Conservation (phyloP, 2,888 invertebrate genomes). For the Trichopoda pennipes region DNA sequence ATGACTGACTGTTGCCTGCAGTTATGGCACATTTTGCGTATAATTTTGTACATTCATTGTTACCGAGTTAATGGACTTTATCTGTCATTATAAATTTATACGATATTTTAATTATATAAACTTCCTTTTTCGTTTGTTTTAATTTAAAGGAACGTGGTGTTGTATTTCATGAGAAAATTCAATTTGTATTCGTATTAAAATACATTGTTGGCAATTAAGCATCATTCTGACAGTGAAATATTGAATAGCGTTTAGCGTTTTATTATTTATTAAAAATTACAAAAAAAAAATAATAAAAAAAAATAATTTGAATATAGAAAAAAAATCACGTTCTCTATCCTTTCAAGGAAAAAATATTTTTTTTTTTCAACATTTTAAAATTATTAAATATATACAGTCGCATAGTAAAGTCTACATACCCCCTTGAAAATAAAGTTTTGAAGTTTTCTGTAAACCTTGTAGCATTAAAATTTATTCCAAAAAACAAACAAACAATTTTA, state of each 20-base stretch:
- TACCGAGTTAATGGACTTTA: constrained; percentile 36
- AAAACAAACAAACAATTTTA: no score
- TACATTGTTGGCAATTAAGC: constrained; percentile 7
- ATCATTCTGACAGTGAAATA: neutral
- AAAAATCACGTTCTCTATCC: neutral
- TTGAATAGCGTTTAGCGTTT: neutral
- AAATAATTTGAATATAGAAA: no score
- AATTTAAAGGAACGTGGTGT: neutral
- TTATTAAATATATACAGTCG: no score
- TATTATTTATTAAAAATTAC: neutral
- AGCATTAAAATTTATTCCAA: no score
- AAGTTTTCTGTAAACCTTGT: no score
- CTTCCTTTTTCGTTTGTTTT: neutral
- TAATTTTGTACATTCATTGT: neutral
- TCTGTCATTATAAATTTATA: constrained; percentile 27
- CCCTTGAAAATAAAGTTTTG: no score
- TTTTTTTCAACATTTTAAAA: no score
- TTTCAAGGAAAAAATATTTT: neutral
- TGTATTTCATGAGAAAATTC: constrained; percentile 4
- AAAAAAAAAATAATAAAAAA: neutral
- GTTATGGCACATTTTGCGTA: neutral
- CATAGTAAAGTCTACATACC: no score
- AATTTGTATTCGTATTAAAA: neutral
- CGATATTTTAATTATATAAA: constrained; percentile 6
- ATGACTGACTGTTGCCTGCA: constrained; percentile 17